Percentiles rank a stretch among this genome's conserved stretches.
These are phyloP conservation scores for Scatophagus argus DNA, from an alignment of 2,113 vertebrate genomes.

Conservation along the genomic window DNA sequence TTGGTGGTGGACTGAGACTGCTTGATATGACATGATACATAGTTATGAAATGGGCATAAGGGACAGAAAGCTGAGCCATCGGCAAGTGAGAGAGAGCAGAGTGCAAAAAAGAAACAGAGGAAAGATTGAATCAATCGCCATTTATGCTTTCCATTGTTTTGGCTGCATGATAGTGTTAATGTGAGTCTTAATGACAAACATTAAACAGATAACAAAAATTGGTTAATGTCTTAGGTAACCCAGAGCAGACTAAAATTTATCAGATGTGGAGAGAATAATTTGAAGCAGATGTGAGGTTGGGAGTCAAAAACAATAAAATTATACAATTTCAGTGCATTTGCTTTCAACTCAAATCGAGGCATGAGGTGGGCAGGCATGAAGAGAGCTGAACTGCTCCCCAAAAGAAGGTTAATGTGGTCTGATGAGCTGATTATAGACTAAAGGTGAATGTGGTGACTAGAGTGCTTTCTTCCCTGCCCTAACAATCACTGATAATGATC, in stretches of 20 bases:
- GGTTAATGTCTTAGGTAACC: constrained; percentile 36
- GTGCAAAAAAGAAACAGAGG: constrained; percentile 1
- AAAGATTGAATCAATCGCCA: constrained; percentile 33
- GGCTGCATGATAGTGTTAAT: constrained; percentile 38
- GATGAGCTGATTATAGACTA: constrained; percentile 33
- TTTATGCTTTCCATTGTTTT: constrained; percentile 52
- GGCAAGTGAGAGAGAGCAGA: constrained; percentile 19
- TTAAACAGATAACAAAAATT: constrained; percentile 38
- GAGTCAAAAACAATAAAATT: constrained; percentile 25
- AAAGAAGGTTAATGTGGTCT: constrained; percentile 12
- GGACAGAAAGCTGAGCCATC: constrained; percentile 21
- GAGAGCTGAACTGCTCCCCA: constrained; percentile 12
- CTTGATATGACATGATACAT: constrained; percentile 53
- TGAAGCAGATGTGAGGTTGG: background rate
- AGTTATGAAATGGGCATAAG: constrained; percentile 49
- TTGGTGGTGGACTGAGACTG: constrained; percentile 41
- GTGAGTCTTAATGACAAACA: constrained; percentile 51
- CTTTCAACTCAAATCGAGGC: constrained; percentile 45
- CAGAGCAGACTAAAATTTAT: background rate
- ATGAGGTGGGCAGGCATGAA: background rate
- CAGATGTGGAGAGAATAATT: background rate
- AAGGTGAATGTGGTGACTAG: constrained; percentile 16
- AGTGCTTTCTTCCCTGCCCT: constrained; percentile 17
- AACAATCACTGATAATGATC: constrained; percentile 42
- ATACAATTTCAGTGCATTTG: background rate